Conservation (phyloP, 1,140 invertebrate species). For the Myzus persicae region DNA sequence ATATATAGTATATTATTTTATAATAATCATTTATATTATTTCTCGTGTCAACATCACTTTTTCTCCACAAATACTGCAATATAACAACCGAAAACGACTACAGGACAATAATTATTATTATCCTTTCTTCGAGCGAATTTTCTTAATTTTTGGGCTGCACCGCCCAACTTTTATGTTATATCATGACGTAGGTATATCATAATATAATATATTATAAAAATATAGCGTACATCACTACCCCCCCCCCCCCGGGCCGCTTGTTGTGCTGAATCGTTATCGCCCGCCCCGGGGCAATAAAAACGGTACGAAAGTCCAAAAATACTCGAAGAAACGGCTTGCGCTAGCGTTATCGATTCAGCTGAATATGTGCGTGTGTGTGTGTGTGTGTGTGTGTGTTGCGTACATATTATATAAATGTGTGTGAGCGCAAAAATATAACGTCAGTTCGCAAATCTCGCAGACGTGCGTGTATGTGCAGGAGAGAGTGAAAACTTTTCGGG, state of each 20-base stretch:
- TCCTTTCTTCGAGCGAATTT: no score
- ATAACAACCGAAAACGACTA: no score
- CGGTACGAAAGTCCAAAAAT: not conserved
- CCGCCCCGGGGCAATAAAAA: not conserved
- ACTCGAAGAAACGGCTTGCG: not conserved
- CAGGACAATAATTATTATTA: no score
- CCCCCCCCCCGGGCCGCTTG: no score
- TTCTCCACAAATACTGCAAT: no score
- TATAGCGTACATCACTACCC: not conserved
- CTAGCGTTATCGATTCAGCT: not conserved
- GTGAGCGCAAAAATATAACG: not conserved
- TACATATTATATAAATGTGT: not conserved
- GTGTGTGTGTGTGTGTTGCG: not conserved
- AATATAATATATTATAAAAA: not conserved
- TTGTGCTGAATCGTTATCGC: not conserved
- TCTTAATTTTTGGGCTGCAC: no score
- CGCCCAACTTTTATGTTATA: no score
- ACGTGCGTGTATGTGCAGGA: not conserved
- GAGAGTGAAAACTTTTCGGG: slow-evolving; percentile 33
- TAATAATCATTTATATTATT: no score
- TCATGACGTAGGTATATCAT: no score
- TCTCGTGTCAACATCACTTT: no score
- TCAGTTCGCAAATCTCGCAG: slow-evolving; percentile 3
- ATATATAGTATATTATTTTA: not conserved
- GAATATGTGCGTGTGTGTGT: no score